phyloP scores from a whole-genome alignment of 1,140 invertebrate genomes.

The Neuroterus valhalla region DNA sequence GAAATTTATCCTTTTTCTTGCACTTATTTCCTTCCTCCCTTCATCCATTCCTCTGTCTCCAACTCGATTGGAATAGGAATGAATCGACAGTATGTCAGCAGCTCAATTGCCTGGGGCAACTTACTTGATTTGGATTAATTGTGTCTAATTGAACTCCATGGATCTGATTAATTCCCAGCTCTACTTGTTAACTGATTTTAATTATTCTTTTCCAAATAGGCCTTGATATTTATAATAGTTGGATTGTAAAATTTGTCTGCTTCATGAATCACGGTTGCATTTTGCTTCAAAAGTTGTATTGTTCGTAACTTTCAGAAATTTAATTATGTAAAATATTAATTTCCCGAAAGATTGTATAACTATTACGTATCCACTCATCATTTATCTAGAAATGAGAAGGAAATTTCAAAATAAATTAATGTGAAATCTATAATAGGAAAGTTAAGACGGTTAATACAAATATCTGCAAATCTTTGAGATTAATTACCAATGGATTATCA shows the following conservation, averaged over 20 bases:
- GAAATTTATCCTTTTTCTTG: neutral
- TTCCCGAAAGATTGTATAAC: too few species aligned
- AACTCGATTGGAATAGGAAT: neutral
- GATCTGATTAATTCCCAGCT: conserved; percentile 3
- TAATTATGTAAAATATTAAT: too few species aligned
- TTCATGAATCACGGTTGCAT: neutral
- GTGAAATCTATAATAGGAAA: too few species aligned
- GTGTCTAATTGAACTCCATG: conserved; percentile 18
- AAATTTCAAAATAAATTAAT: too few species aligned
- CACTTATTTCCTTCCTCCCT: neutral
- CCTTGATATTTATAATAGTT: neutral
- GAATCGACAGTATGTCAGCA: conserved; percentile 10
- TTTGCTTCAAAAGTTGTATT: too few species aligned
- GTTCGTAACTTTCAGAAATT: too few species aligned
- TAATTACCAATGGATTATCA: too few species aligned
- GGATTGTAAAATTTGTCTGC: neutral
- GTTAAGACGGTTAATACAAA: too few species aligned
- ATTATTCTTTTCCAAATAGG: conserved; percentile 17
- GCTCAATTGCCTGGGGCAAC: neutral
- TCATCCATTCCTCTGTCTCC: neutral
- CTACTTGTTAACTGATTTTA: conserved; percentile 27
- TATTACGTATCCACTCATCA: too few species aligned
- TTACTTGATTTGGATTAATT: conserved; percentile 27
- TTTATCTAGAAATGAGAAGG: too few species aligned
- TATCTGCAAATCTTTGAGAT: too few species aligned